Conservation (phyloP, 2,113 vertebrate genomes). For the Coturnix japonica region DNA sequence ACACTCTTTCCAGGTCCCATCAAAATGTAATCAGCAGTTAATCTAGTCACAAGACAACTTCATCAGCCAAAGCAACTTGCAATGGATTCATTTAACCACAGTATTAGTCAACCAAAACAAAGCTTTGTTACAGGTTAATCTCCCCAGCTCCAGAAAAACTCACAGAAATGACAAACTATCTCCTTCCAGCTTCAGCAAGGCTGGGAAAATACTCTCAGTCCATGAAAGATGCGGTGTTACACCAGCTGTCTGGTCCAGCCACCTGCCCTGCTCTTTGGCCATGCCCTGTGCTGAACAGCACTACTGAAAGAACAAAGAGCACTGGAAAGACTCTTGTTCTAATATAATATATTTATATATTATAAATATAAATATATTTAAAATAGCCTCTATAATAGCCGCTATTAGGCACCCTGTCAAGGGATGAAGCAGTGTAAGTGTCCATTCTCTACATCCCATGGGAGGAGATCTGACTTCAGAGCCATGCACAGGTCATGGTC, state of each 20-base stretch:
- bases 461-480: background rate
- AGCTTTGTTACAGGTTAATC: background rate
- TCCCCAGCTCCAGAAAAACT: background rate
- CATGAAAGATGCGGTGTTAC: fast-evolving
- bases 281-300: background rate
- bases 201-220: background rate
- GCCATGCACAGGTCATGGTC: background rate
- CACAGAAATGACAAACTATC: background rate
- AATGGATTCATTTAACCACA: background rate
- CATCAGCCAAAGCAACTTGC: background rate
- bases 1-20: background rate
- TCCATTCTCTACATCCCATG: fast-evolving
- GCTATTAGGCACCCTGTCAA: background rate
- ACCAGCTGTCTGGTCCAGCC: background rate
- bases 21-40: background rate
- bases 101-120: background rate
- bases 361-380: no score
- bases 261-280: background rate
- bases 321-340: no score
- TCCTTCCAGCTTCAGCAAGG: background rate
- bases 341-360: no score
- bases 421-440: background rate
- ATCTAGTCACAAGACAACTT: background rate
- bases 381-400: no score
- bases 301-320: background rate